A percentile compares a stretch with the other conserved stretches of the same genome.
These are phyloP conservation scores for Plagiodera versicolora DNA, from an alignment of 2,888 invertebrate species.

Conservation along the genomic window DNA sequence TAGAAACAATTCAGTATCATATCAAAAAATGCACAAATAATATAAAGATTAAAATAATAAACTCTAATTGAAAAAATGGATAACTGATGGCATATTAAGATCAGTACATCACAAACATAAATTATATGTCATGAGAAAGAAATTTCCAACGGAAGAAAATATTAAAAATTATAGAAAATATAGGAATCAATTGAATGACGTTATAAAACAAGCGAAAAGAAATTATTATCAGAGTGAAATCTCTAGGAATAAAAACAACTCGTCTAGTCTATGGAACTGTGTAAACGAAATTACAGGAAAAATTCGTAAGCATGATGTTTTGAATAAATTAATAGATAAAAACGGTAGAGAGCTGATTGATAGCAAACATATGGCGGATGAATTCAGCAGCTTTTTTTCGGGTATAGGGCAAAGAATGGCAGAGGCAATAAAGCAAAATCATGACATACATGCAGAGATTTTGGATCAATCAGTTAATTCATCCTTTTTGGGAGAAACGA, in stretches of 20 bases:
- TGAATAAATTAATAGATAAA: not conserved
- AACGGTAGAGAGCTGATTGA: not conserved
- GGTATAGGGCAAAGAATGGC: constrained; percentile 1
- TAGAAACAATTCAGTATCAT: no score
- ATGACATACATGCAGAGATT: not conserved
- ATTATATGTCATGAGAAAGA: no score
- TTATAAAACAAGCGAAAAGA: no score
- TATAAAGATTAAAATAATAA: no score
- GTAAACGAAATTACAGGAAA: constrained; percentile 1
- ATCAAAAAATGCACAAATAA: no score
- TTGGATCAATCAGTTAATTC: not conserved
- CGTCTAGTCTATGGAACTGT: constrained; percentile 1
- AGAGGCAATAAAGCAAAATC: not conserved
- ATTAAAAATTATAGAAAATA: no score
- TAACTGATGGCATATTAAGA: no score
- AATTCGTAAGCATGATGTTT: not conserved
- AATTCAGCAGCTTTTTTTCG: not conserved
- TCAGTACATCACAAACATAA: no score
- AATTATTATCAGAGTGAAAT: no score
- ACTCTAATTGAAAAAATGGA: no score
- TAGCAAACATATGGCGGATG: not conserved
- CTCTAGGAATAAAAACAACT: not conserved
- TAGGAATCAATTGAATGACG: no score
- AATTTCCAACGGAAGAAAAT: no score
- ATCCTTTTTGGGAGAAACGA: not conserved